phyloP scores from a whole-genome alignment of 2,113 vertebrate species.

The Argyrosomus japonicus region DNA sequence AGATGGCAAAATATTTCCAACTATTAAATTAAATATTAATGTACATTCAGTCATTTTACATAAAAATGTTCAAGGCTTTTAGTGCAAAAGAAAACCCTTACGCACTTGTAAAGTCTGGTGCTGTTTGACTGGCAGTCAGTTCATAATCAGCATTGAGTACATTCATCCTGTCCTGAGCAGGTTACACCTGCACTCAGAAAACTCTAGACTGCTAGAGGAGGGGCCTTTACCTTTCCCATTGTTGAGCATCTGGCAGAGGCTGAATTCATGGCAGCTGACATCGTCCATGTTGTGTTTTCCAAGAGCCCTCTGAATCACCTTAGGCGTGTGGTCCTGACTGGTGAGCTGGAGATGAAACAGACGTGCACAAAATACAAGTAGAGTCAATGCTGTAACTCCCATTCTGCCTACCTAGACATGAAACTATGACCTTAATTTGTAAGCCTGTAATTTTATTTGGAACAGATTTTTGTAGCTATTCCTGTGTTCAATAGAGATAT shows the following conservation, averaged over 20 bases:
- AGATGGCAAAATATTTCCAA: neutral
- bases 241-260: conserved; percentile 86
- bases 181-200: no score
- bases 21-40: neutral
- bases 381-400: neutral
- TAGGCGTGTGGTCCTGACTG: conserved; percentile 91
- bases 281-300: conserved; percentile 89
- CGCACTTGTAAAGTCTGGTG: neutral
- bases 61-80: neutral
- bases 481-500: neutral
- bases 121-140: neutral
- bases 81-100: neutral
- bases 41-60: neutral
- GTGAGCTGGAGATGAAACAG: conserved; percentile 84
- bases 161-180: neutral
- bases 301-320: conserved; percentile 88
- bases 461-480: neutral
- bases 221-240: conserved; percentile 84
- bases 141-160: neutral
- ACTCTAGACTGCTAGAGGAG: neutral
- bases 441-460: neutral
- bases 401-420: neutral
- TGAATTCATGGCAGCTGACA: conserved; percentile 79
- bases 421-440: no score
- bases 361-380: conserved; percentile 1